These are phyloP conservation scores for Periparus ater DNA, from an alignment of 2,797 vertebrate species.

Conservation along the genomic window DNA sequence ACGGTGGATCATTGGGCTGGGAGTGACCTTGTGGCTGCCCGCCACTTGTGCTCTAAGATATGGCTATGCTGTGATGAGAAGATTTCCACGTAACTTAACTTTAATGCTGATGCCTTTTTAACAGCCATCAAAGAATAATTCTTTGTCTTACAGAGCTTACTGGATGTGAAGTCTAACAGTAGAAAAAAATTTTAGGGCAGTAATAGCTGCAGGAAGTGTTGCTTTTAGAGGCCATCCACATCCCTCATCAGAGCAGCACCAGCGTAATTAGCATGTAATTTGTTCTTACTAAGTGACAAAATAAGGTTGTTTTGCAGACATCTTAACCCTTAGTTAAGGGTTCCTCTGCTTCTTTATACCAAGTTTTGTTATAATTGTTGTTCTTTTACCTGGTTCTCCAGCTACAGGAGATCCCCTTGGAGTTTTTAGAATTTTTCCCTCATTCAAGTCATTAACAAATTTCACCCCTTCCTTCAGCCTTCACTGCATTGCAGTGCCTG, in stretches of 20 bases:
- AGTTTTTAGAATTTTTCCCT: neutral
- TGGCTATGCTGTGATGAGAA: neutral
- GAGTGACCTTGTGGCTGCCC: neutral
- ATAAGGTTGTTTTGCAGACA: neutral
- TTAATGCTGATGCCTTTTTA: neutral
- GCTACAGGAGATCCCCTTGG: neutral
- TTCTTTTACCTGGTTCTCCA: neutral
- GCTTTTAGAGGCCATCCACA: conserved; percentile 3
- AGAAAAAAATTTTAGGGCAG: neutral
- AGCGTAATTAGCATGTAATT: neutral
- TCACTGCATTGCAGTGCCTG: neutral
- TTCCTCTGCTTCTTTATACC: neutral
- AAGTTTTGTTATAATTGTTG: neutral
- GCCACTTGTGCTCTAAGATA: neutral
- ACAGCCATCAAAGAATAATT: neutral
- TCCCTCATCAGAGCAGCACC: neutral
- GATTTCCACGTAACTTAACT: neutral
- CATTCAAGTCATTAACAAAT: neutral
- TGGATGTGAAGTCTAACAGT: neutral
- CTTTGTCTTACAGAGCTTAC: neutral
- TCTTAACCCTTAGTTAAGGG: neutral
- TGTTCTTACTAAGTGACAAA: neutral
- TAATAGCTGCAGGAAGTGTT: neutral
- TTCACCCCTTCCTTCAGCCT: neutral
- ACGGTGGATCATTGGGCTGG: neutral